A percentile compares a stretch with the other conserved stretches of the same genome.
Conservation (phyloP, 2,888 invertebrate genomes). For the Acanthosepion esculentum region DNA sequence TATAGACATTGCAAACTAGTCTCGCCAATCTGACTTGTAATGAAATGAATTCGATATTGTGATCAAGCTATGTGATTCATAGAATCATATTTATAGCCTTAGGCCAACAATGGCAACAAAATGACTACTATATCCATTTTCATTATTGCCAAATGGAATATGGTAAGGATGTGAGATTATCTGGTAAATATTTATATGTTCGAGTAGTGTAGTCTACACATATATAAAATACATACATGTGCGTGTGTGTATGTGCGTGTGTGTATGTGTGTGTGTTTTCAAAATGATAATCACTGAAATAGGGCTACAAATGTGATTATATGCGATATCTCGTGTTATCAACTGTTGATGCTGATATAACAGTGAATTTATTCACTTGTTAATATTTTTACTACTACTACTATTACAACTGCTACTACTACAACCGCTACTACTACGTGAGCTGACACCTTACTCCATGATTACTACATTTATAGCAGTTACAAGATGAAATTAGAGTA, state of each 20-base stretch:
- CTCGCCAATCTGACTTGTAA: no score
- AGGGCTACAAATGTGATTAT: not conserved
- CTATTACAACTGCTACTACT: not conserved
- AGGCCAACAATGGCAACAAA: no score
- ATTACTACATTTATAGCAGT: not conserved
- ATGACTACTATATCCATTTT: no score
- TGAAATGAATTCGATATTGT: no score
- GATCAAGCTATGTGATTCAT: no score
- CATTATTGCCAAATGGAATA: no score
- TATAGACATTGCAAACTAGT: no score
- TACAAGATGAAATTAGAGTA: not conserved
- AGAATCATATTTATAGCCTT: no score
- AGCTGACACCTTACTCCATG: not conserved
- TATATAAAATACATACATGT: not conserved
- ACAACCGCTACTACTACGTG: not conserved
- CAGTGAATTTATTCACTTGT: not conserved
- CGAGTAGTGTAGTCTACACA: not conserved
- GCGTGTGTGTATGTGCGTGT: not conserved
- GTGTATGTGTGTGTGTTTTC: not conserved
- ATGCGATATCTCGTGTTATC: not conserved
- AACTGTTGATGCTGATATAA: not conserved
- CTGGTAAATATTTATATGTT: not conserved
- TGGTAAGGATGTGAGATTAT: not conserved
- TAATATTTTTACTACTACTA: not conserved
- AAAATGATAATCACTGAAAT: not conserved